These are phyloP conservation scores for Cranoglanis bouderius DNA, from an alignment of 2,113 vertebrate genomes.

Conservation along the genomic window DNA sequence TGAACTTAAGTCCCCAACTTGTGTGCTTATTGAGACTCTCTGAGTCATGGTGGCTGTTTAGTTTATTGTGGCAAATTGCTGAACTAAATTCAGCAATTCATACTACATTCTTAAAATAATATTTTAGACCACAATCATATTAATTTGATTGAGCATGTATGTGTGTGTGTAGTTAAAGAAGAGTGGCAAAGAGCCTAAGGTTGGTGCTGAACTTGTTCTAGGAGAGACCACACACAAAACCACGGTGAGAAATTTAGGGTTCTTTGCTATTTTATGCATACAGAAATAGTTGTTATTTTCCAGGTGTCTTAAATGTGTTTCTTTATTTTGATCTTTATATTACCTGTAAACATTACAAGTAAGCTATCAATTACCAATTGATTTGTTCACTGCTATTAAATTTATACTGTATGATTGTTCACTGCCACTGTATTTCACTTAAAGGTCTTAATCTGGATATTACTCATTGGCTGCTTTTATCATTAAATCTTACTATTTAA, in stretches of 20 bases:
- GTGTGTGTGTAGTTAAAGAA: constrained; percentile 78
- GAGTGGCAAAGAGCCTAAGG: constrained; percentile 82
- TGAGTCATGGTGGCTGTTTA: not conserved
- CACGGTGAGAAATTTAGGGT: constrained; percentile 71
- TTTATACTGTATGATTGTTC: not conserved
- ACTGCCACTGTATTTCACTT: not conserved
- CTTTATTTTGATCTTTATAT: not conserved
- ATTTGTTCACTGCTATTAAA: not conserved
- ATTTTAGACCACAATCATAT: not conserved
- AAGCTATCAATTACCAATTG: not conserved
- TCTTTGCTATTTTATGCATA: not conserved
- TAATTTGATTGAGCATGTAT: constrained; percentile 13
- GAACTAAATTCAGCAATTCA: no score
- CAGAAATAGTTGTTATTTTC: not conserved
- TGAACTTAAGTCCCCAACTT: not conserved
- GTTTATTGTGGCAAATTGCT: not conserved
- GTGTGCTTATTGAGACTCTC: not conserved
- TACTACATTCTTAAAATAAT: not conserved
- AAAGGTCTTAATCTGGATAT: not conserved
- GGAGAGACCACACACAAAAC: constrained; percentile 76
- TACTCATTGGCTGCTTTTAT: not conserved
- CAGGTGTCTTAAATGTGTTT: not conserved
- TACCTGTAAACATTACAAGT: not conserved
- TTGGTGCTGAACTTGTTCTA: constrained; percentile 76
- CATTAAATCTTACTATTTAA: not conserved